Percentiles rank a stretch among this genome's conserved stretches.
phyloP scores from a whole-genome alignment of 2,113 vertebrate species.

The Pithys albifrons region DNA sequence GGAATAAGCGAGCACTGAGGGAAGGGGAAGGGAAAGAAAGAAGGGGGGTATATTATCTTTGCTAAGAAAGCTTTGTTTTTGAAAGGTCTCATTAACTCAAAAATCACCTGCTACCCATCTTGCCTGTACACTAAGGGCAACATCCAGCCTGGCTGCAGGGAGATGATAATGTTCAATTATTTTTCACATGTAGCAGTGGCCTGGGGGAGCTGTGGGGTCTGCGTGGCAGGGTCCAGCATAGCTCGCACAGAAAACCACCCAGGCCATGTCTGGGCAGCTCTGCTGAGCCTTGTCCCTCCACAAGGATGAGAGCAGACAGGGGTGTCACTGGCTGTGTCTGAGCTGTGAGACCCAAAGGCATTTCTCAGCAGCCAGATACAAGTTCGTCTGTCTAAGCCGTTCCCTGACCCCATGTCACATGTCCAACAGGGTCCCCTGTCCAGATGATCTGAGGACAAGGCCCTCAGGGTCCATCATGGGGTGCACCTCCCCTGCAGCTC shows the following conservation, averaged over 20 bases:
- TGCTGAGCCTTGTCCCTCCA: background rate
- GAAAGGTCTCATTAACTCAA: background rate
- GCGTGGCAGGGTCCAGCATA: accelerated
- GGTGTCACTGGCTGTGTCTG: background rate
- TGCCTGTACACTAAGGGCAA: background rate
- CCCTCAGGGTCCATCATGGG: background rate
- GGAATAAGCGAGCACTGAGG: background rate
- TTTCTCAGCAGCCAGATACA: background rate
- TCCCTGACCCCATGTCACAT: background rate
- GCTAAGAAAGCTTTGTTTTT: background rate
- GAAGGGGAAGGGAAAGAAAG: background rate
- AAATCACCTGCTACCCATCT: background rate
- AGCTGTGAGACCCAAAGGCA: background rate
- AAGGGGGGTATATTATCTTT: background rate
- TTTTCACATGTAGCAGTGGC: background rate
- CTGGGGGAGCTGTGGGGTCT: accelerated
- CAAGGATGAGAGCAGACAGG: background rate
- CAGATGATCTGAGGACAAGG: background rate
- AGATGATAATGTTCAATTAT: background rate
- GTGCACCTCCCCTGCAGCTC: background rate
- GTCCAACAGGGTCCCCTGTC: background rate
- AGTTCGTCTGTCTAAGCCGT: background rate
- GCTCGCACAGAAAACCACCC: background rate
- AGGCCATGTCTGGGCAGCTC: background rate
- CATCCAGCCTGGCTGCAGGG: background rate